Base-by-base conservation (phyloP, 2,113 vertebrate species). In the Tragulus kanchil region DNA sequence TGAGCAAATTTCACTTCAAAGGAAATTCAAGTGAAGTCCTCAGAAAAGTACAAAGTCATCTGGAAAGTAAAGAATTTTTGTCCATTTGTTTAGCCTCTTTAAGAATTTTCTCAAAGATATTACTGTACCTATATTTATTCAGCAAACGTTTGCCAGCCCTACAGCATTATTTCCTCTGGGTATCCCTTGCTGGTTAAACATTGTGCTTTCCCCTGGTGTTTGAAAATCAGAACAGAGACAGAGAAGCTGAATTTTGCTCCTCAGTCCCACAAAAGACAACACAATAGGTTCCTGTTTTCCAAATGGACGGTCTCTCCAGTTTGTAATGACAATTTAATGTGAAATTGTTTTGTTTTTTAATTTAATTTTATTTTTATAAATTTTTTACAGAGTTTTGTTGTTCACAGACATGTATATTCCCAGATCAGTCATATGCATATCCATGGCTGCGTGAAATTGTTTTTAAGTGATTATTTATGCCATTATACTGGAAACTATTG, bases 301-400 rank as follows among this genome's bases (percentile, higher is more conserved):
- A 52, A 71, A 95, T 85, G 52, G 28, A n/a, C 36, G 48, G 6
- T 95, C 26, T 77, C 69, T 73, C 36, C 54, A 54, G 36, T 89
- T 93, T 71, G 12, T 17, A 89, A 62, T 91, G 62, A 65, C 73
- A 92, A 64, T 96, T 87, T 71, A 64, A 97, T 56, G 23, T 89
- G 65, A 96, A 73, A 25, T 93, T 87, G n/a, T 85, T 94, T 94
- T 89, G 91, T 96, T n/a, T n/a, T n/a, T n/a, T n/a, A n/a, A n/a
- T n/a, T n/a, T n/a, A n/a, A n/a, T n/a, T n/a, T n/a, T n/a, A n/a
- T n/a, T n/a, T n/a, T n/a, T n/a, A n/a, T n/a, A n/a, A n/a, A n/a
- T n/a, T n/a, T n/a, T n/a, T n/a, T n/a, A n/a, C n/a, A n/a, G n/a
- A n/a, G n/a, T n/a, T n/a, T n/a, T n/a, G n/a, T n/a, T n/a, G n/a